phyloP scores from a whole-genome alignment of 2,113 vertebrate genomes.

The Eulemur rufifrons region DNA sequence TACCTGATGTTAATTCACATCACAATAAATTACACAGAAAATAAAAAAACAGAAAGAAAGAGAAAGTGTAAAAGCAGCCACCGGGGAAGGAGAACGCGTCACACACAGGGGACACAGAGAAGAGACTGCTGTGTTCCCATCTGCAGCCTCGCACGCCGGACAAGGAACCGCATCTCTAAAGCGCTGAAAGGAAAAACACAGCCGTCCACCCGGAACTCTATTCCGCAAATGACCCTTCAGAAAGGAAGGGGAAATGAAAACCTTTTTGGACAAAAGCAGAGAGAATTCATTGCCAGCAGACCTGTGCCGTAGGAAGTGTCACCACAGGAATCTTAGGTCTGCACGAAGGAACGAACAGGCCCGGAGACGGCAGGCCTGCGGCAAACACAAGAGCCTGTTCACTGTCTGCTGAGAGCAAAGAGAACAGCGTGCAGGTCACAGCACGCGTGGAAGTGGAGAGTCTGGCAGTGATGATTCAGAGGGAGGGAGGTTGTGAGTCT shows the following conservation, averaged over 20 bases:
- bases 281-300: not conserved
- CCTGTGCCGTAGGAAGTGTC: not conserved
- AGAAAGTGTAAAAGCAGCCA: not conserved
- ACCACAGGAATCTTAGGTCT: not conserved
- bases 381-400: not conserved
- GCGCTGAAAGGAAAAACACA: rapidly evolving
- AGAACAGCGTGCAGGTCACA: rapidly evolving
- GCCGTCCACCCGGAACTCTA: not conserved
- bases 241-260: not conserved
- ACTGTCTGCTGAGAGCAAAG: not conserved
- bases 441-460: not conserved
- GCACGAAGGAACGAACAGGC: not conserved
- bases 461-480: not conserved
- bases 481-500: not conserved
- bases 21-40: too few relatives aligned
- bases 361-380: not conserved
- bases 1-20: too few relatives aligned
- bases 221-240: not conserved
- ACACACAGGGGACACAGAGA: rapidly evolving
- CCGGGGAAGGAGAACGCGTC: not conserved
- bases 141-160: not conserved
- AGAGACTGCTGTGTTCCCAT: too few relatives aligned
- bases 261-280: not conserved
- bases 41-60: not conserved
- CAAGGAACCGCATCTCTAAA: rapidly evolving